Evolutionary conservation across 2,113 vertebrate species (phyloP).

Genomic region (Daphoenositta chrysoptera): DNA sequence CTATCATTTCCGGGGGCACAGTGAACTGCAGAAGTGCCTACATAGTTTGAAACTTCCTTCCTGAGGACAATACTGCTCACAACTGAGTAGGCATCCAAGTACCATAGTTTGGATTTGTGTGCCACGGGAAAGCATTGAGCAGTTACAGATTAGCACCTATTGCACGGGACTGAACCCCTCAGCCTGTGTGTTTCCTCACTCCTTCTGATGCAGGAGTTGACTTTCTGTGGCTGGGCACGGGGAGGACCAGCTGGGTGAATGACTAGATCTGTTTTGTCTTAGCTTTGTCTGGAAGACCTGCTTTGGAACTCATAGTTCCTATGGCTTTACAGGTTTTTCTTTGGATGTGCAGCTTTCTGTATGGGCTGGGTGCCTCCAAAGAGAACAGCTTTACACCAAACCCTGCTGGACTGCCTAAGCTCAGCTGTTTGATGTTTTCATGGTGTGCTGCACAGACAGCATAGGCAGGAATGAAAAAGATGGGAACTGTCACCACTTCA

Average conservation of each 20-base stretch:
- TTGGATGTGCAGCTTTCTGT: not conserved
- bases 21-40: not conserved
- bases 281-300: not conserved
- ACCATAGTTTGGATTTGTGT: not conserved
- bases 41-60: not conserved
- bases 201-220: not conserved
- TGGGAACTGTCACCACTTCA: not conserved
- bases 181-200: not conserved
- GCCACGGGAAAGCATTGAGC: not conserved
- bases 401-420: not conserved
- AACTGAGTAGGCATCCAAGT: not conserved
- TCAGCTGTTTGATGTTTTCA: not conserved
- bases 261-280: not conserved
- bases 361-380: too few species aligned
- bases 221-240: accelerated
- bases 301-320: not conserved
- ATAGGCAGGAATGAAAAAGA: not conserved
- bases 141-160: not conserved
- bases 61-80: not conserved
- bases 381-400: not conserved
- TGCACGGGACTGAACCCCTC: not conserved
- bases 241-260: not conserved
- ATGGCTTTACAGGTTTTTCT: not conserved
- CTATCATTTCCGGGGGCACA: not conserved
- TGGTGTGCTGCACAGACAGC: not conserved